A percentile compares a stretch with the other conserved stretches of the same genome.
Conservation (phyloP, 2,113 vertebrate species). For the Onychostruthus taczanowskii region DNA sequence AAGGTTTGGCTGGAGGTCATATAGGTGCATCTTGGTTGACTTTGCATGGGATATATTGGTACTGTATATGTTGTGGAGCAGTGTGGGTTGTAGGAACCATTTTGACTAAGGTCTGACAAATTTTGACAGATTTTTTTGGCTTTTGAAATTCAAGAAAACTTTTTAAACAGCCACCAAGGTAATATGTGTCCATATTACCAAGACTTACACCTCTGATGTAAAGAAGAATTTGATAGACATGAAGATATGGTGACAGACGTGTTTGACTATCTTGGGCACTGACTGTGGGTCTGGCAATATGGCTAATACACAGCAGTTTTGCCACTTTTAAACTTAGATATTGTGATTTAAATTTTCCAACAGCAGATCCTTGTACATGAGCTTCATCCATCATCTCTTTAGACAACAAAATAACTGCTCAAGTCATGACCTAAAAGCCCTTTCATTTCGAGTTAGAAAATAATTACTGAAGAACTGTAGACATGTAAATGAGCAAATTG, state of each 20-base stretch:
- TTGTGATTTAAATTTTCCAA: not conserved
- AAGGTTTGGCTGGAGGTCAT: not conserved
- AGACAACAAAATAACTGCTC: not conserved
- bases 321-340: not conserved
- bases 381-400: not conserved
- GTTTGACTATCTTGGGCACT: not conserved
- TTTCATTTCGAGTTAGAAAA: not conserved
- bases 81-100: not conserved
- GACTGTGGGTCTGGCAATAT: not conserved
- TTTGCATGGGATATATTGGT: not conserved
- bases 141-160: not conserved
- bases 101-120: not conserved
- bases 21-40: not conserved
- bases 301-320: not conserved
- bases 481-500: not conserved
- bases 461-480: not conserved
- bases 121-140: not conserved
- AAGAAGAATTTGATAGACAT: not conserved
- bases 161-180: not conserved
- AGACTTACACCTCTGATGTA: not conserved
- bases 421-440: not conserved
- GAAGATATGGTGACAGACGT: not conserved
- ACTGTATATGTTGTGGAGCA: not conserved
- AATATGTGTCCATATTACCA: not conserved
- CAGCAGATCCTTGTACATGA: not conserved